Conservation (phyloP, 1,140 invertebrate genomes). For the Aphelenchoides fujianensis region DNA sequence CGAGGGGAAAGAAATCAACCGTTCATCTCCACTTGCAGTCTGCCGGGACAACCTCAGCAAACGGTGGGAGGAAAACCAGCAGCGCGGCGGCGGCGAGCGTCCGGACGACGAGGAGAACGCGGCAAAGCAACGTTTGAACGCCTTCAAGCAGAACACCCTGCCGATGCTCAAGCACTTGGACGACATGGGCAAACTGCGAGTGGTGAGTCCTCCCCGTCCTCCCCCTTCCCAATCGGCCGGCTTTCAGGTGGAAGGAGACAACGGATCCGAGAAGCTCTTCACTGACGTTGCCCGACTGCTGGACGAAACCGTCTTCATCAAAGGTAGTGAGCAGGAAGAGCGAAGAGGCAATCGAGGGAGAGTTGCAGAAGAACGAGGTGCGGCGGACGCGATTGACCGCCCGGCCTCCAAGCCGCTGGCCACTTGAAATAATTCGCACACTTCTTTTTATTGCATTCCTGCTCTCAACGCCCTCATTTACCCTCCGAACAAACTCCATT, state of each 20-base stretch:
- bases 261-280: slow-evolving; percentile 50
- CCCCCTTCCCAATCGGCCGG: slow-evolving; percentile 16
- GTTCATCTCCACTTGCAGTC: too few relatives aligned
- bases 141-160: slow-evolving; percentile 59
- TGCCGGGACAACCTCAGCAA: slow-evolving; percentile 46
- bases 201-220: slow-evolving; percentile 45
- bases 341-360: background rate
- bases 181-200: slow-evolving; percentile 55
- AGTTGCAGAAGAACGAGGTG: background rate
- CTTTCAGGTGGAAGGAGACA: slow-evolving; percentile 55
- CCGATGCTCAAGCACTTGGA: slow-evolving; percentile 61
- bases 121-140: slow-evolving; percentile 41
- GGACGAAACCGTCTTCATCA: slow-evolving; percentile 54
- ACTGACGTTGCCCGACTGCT: slow-evolving; percentile 51
- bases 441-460: too few relatives aligned
- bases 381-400: background rate
- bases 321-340: slow-evolving; percentile 36
- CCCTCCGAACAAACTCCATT: background rate
- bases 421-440: background rate
- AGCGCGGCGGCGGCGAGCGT: slow-evolving; percentile 30
- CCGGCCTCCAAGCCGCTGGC: background rate
- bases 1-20: too few relatives aligned
- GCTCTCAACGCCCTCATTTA: background rate
- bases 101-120: slow-evolving; percentile 52
- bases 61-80: slow-evolving; percentile 30